These are phyloP conservation scores for Drosophila carrolli DNA, from an alignment of 1,140 invertebrate genomes.

Conservation along the genomic window DNA sequence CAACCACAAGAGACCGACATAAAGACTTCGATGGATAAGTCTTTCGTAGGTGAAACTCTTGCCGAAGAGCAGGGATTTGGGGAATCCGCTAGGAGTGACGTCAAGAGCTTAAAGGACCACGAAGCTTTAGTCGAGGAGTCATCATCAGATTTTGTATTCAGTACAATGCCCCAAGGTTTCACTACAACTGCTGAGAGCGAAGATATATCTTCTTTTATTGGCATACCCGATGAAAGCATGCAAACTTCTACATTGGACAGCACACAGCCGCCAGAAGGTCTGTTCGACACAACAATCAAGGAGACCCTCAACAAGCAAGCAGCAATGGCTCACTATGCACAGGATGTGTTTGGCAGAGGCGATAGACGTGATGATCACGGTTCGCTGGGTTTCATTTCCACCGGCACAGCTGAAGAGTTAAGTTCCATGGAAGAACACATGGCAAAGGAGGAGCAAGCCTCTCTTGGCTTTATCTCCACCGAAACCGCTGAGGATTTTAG, in stretches of 20 bases:
- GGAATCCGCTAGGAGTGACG: conserved; percentile 88
- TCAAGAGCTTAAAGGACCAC: conserved; percentile 85
- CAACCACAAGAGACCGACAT: conserved; percentile 66
- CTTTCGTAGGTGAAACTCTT: conserved; percentile 87
- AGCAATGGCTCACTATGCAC: conserved; percentile 71
- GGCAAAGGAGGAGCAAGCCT: conserved; percentile 74
- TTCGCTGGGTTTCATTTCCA: conserved; percentile 75
- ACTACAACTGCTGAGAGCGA: conserved; percentile 36
- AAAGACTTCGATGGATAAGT: conserved; percentile 84
- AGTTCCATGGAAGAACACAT: conserved; percentile 76
- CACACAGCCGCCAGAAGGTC: conserved; percentile 61
- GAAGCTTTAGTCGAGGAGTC: conserved; percentile 87
- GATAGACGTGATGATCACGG: conserved; percentile 71
- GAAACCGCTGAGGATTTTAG: conserved; percentile 81
- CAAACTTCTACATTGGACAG: conserved; percentile 57
- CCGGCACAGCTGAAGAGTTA: conserved; percentile 74
- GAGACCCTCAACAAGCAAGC: conserved; percentile 74
- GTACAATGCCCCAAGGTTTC: conserved; percentile 73
- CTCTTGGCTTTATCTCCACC: conserved; percentile 74
- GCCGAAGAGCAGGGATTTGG: conserved; percentile 89
- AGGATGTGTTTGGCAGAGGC: conserved; percentile 51
- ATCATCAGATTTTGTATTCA: conserved; percentile 90
- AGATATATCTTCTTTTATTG: conserved; percentile 70
- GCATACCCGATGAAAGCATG: conserved; percentile 59
- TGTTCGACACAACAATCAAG: conserved; percentile 68